Evolutionary conservation across 2,113 vertebrate species (phyloP).

Genomic region (Neotoma lepida): DNA sequence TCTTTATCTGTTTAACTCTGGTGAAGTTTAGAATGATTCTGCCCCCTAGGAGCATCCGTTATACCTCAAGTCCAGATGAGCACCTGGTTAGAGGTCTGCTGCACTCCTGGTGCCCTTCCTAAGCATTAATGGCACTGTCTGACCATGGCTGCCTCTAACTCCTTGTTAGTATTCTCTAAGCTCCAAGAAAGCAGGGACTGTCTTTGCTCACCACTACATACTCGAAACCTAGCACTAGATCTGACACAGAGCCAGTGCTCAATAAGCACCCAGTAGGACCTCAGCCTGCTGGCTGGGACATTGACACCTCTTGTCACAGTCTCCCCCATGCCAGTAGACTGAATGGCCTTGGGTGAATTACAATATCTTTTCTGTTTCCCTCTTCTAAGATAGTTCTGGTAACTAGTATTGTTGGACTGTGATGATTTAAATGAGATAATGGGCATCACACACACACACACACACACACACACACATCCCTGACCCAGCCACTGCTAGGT

Average conservation of each 20-base stretch:
- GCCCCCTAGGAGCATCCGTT: neutral
- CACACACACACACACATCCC: neutral
- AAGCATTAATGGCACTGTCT: neutral
- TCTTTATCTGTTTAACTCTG: neutral
- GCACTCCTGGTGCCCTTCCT: neutral
- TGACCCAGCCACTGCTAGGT: neutral
- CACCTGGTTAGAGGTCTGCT: neutral
- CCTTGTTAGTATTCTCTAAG: neutral
- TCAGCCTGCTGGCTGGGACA: neutral
- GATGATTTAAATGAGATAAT: neutral
- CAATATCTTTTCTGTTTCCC: neutral
- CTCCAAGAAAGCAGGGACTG: neutral
- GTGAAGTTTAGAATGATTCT: neutral
- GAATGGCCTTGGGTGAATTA: neutral
- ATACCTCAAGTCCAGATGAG: neutral
- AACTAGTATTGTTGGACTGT: neutral
- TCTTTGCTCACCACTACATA: neutral
- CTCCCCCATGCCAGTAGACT: neutral
- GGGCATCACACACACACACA: too few species aligned
- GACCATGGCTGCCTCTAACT: neutral
- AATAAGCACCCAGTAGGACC: neutral
- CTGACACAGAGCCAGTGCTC: neutral
- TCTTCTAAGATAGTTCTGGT: constrained; percentile 5
- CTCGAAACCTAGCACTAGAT: neutral
- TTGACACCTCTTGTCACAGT: neutral